A percentile compares a stretch with the other conserved stretches of the same genome.
Conservation (phyloP, 2,113 vertebrate species). For the Prinia subflava region DNA sequence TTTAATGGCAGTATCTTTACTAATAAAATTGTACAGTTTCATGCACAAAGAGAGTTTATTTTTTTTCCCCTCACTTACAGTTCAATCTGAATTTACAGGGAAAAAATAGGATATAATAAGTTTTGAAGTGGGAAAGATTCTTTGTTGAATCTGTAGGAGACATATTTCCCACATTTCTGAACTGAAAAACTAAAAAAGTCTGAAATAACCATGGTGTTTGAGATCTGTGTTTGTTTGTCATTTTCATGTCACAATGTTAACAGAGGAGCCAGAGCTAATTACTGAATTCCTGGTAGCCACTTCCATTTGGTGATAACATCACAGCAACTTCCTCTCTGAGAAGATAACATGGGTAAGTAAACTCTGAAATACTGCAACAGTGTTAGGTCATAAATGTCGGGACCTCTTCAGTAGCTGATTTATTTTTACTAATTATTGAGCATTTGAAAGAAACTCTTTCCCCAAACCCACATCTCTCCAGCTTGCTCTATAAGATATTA, state of each 20-base stretch:
- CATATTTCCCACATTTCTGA: not conserved
- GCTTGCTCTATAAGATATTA: not conserved
- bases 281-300: not conserved
- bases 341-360: not conserved
- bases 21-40: not conserved
- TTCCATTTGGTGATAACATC: not conserved
- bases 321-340: not conserved
- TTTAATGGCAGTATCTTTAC: not conserved
- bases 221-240: not conserved
- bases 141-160: not conserved
- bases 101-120: not conserved
- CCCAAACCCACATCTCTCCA: not conserved
- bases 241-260: rapidly evolving
- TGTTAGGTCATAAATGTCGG: not conserved
- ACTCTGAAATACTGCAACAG: not conserved
- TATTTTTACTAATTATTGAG: not conserved
- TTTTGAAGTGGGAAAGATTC: not conserved
- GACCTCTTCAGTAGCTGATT: not conserved
- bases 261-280: not conserved
- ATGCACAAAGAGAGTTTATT: not conserved
- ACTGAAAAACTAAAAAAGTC: not conserved
- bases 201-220: rapidly evolving
- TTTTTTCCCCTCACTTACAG: rapidly evolving
- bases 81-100: not conserved
- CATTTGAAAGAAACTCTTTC: not conserved